These are phyloP conservation scores for Pachycephus smyrnensis DNA, from an alignment of 2,888 invertebrate genomes.

Conservation along the genomic window DNA sequence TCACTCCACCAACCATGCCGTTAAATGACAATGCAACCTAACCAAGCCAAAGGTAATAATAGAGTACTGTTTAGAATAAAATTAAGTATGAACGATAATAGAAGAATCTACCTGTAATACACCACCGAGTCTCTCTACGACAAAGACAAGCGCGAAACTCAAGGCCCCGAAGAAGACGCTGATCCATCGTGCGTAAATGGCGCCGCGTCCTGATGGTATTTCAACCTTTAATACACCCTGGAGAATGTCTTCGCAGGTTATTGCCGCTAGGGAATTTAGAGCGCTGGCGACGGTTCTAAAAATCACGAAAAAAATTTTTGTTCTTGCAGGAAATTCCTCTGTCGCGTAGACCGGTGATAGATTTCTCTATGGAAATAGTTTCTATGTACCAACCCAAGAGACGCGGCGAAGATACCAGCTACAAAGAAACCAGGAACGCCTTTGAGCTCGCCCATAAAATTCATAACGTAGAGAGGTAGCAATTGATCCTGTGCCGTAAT, in stretches of 20 bases:
- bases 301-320: constrained; percentile 29
- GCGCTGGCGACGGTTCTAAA: constrained; percentile 95
- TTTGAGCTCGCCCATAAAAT: constrained; percentile 78
- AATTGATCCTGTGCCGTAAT: constrained; percentile 84
- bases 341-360: background rate
- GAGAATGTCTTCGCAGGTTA: constrained; percentile 89
- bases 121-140: constrained; percentile 88
- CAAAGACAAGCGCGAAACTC: constrained; percentile 85
- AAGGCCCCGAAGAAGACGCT: constrained; percentile 79
- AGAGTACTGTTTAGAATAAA: background rate
- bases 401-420: constrained; percentile 95
- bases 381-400: constrained; percentile 80
- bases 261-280: constrained; percentile 91
- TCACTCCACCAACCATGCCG: constrained; percentile 90
- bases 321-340: background rate
- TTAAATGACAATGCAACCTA: constrained; percentile 87
- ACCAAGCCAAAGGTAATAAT: constrained; percentile 14
- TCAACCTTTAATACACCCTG: constrained; percentile 78
- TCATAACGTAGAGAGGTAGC: constrained; percentile 90
- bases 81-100: background rate
- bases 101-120: constrained; percentile 77
- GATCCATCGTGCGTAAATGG: constrained; percentile 77
- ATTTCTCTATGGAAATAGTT: background rate
- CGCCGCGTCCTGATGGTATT: constrained; percentile 81
- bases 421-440: constrained; percentile 94